Evolutionary conservation across 2,113 vertebrate genomes (phyloP), one percentile per base, ranked within the genome.

Genomic region (Rhombomys opimus): DNA sequence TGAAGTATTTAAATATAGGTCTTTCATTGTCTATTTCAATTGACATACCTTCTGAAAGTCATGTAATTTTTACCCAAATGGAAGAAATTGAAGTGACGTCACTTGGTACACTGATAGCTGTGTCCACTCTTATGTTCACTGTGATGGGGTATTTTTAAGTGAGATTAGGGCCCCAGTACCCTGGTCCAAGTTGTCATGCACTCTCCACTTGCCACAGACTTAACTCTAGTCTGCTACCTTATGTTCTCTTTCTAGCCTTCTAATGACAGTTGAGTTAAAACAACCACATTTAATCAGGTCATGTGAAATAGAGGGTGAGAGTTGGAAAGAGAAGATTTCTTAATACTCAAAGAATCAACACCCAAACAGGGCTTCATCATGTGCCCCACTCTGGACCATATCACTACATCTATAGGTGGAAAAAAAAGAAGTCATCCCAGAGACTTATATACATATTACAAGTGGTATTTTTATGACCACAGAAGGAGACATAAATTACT

Each of bases 241-340:
- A 32, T 2, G 50, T 6, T 90, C 15, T 75, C 70, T 78, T 63
- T 12, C 67, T 27, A 81, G 54, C 27, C 7, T 13, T 75, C 75
- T 57, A 65, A 78, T 32, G 38, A 46, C 25, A 87, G 41, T 54
- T 96, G 57, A 92, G 35, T 59, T 85, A 92, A 90, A 85, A 77
- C 3, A 46, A 1, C 50, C 22, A 15, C 59, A 81, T 85, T 54
- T 77, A 88, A 61, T 25, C 50, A 92, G 38, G 3, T 80, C 52
- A 32, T 14, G 59, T 23, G 14, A 88, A 94, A 89, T 6, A 94
- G 11, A 91, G 32, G 35, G 0, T 27, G 18, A 35, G 4, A 88
- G 23, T 2, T 65, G 25, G 38, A 70, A 1, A 78, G 46, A 25
- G 46, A 90, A 54, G 12, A 59, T 10, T 38, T 68, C 18, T 46